phyloP scores from a whole-genome alignment of 2,888 invertebrate species.

The Tenodera sinensis region DNA sequence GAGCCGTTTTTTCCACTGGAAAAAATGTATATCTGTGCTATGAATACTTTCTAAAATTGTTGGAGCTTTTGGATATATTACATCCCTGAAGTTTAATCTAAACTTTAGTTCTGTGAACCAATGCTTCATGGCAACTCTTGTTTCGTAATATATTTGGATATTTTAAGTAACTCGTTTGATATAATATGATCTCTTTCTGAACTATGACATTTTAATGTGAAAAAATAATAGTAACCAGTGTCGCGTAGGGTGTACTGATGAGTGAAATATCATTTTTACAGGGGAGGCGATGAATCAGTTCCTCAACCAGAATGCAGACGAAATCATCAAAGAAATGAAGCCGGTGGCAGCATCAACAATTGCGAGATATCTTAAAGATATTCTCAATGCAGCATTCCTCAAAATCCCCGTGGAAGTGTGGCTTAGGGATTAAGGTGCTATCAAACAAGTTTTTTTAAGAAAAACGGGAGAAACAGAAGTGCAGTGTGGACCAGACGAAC shows the following conservation, averaged over 20 bases:
- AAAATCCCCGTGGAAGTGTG: constrained; percentile 68
- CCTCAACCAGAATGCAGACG: constrained; percentile 73
- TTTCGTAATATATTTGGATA: too few species aligned
- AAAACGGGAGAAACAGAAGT: not conserved
- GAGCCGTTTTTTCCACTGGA: too few species aligned
- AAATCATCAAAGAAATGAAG: constrained; percentile 78
- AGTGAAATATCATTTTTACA: constrained; percentile 39
- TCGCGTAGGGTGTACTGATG: not conserved
- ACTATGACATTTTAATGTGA: not conserved
- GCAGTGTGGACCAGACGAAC: too few species aligned
- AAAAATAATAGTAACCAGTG: too few species aligned
- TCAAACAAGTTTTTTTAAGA: not conserved
- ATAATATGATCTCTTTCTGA: not conserved
- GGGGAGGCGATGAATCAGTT: constrained; percentile 82
- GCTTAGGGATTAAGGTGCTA: constrained; percentile 44
- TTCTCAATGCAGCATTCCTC: constrained; percentile 68
- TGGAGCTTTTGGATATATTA: too few species aligned
- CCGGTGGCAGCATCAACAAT: constrained; percentile 70
- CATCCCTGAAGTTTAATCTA: too few species aligned
- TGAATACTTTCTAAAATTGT: too few species aligned
- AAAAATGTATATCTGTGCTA: too few species aligned
- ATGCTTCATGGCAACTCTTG: too few species aligned
- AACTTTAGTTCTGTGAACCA: too few species aligned
- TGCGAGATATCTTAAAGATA: constrained; percentile 67
- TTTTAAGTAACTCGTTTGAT: too few species aligned